These are phyloP conservation scores for Heteromormyrus szaboi DNA, from an alignment of 2,797 vertebrate species.

Conservation along the genomic window DNA sequence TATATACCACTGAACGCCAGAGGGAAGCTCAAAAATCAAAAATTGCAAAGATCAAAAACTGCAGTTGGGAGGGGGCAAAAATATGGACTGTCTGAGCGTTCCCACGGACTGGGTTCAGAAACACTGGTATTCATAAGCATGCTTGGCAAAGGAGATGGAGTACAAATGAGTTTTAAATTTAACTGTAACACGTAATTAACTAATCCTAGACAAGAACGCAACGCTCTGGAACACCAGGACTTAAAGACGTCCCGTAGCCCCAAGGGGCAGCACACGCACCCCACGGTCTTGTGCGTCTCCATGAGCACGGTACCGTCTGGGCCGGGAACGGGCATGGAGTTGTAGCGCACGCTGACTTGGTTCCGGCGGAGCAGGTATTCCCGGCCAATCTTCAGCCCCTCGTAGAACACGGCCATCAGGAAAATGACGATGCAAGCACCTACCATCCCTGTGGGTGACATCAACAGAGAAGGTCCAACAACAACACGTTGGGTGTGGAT, in stretches of 20 bases:
- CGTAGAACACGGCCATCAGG: constrained; percentile 84
- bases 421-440: constrained; percentile 87
- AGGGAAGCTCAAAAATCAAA: not conserved
- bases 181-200: not conserved
- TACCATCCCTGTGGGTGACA: constrained; percentile 73
- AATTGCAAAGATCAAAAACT: not conserved
- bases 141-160: not conserved
- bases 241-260: not conserved
- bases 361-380: constrained; percentile 84
- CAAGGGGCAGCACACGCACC: constrained; percentile 61
- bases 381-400: constrained; percentile 89
- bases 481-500: not conserved
- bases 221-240: not conserved
- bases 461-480: not conserved
- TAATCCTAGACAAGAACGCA: not conserved
- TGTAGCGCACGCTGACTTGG: constrained; percentile 94
- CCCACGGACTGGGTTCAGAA: not conserved
- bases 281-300: constrained; percentile 97
- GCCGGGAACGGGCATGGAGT: constrained; percentile 93
- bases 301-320: constrained; percentile 87
- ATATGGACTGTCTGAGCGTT: not conserved
- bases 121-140: not conserved
- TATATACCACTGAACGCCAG: not conserved
- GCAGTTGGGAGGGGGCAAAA: not conserved
- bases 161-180: not conserved